A percentile compares a stretch with the other conserved stretches of the same genome.
These are phyloP conservation scores for Gasterosteus nipponicus DNA, from an alignment of 2,113 vertebrate species.

Conservation along the genomic window DNA sequence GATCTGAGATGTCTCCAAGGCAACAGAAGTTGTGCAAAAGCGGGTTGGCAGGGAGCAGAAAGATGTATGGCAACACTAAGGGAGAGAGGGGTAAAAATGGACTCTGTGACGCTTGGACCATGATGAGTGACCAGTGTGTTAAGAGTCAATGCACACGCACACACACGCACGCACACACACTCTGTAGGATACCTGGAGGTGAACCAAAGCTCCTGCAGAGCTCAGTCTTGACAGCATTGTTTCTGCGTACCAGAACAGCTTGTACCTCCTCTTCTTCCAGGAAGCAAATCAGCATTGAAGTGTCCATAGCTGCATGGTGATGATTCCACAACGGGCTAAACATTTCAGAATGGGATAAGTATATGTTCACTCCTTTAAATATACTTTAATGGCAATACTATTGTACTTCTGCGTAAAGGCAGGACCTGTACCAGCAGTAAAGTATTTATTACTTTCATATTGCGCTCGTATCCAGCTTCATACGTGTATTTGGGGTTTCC, in stretches of 20 bases:
- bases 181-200: not conserved
- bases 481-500: not conserved
- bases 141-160: not conserved
- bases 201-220: slow-evolving; percentile 26
- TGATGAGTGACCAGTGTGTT: slow-evolving; percentile 14
- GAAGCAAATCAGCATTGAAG: slow-evolving; percentile 11
- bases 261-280: slow-evolving; percentile 14
- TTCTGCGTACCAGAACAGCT: not conserved
- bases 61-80: slow-evolving; percentile 63
- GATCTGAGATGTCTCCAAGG: slow-evolving; percentile 68
- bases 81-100: slow-evolving; percentile 49
- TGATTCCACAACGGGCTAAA: not conserved
- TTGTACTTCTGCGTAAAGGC: not conserved
- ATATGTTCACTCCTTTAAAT: not conserved
- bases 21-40: slow-evolving; percentile 53
- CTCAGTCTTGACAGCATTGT: not conserved
- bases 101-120: slow-evolving; percentile 31
- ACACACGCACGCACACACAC: not conserved
- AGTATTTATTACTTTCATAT: not conserved
- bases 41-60: slow-evolving; percentile 31
- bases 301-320: not conserved
- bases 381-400: not conserved
- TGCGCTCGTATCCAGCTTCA: not conserved
- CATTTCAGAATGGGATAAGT: not conserved
- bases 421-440: not conserved